phyloP scores from a whole-genome alignment of 2,113 vertebrate species.

The Boleophthalmus pectinirostris region DNA sequence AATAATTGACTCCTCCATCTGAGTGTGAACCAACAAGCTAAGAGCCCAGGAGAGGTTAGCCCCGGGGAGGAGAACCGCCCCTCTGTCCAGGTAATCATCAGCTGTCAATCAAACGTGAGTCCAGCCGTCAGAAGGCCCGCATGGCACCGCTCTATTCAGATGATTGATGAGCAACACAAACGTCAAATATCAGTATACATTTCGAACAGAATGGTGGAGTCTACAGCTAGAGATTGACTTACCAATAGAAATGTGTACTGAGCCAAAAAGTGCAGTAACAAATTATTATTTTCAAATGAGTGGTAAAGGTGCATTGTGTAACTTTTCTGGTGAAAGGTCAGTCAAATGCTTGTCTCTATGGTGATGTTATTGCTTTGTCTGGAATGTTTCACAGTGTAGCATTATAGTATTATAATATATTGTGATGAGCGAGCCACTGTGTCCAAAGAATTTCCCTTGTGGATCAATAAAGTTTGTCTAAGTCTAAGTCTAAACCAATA shows the following conservation, averaged over 20 bases:
- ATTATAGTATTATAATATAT: too few species aligned
- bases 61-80: slow-evolving; percentile 37
- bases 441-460: too few species aligned
- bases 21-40: slow-evolving; percentile 25
- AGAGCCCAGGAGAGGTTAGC: slow-evolving; percentile 44
- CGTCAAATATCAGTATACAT: slow-evolving; percentile 19
- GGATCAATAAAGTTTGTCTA: too few species aligned
- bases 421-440: too few species aligned
- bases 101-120: slow-evolving; percentile 66
- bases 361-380: too few species aligned
- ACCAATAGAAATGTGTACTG: not conserved
- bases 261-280: not conserved
- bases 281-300: not conserved
- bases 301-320: too few species aligned
- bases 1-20: slow-evolving; percentile 29
- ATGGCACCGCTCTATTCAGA: slow-evolving; percentile 34
- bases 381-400: too few species aligned
- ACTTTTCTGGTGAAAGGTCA: too few species aligned
- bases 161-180: slow-evolving; percentile 54
- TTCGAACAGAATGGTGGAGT: slow-evolving; percentile 17
- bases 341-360: too few species aligned
- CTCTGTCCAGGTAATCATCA: slow-evolving; percentile 56
- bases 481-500: too few species aligned
- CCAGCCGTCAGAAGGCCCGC: slow-evolving; percentile 32
- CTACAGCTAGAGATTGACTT: not conserved